These are phyloP conservation scores for Diuraphis noxia DNA, from an alignment of 1,140 invertebrate species.

Conservation along the genomic window DNA sequence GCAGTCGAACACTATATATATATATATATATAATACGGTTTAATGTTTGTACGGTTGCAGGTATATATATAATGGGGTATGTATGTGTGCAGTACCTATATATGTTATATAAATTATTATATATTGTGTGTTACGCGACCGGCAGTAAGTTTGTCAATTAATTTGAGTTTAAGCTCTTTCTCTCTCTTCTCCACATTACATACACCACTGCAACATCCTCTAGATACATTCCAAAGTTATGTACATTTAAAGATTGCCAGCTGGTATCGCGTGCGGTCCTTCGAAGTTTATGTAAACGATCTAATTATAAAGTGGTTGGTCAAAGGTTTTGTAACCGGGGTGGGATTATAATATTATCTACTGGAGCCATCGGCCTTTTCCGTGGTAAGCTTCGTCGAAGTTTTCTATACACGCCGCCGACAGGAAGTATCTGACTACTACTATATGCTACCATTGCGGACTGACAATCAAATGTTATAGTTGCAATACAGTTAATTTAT, in stretches of 20 bases:
- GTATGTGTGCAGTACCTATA: not conserved
- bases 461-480: not conserved
- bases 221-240: constrained; percentile 24
- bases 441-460: not conserved
- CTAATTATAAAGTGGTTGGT: not conserved
- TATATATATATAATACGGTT: not conserved
- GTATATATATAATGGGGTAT: not conserved
- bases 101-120: not conserved
- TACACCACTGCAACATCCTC: not conserved
- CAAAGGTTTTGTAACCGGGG: not conserved
- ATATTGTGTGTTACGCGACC: not conserved
- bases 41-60: not conserved
- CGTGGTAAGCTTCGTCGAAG: not conserved
- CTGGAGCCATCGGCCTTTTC: not conserved
- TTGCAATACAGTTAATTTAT: not conserved
- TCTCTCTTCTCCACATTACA: not conserved
- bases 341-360: constrained; percentile 28
- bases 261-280: not conserved
- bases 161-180: constrained; percentile 45
- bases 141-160: constrained; percentile 43
- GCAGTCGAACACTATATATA: not conserved
- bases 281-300: constrained; percentile 33
- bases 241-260: constrained; percentile 44
- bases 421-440: not conserved
- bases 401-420: not conserved